Evolutionary conservation across 2,888 invertebrate genomes (phyloP).

Genomic region (Leptopilina drosophilae): DNA sequence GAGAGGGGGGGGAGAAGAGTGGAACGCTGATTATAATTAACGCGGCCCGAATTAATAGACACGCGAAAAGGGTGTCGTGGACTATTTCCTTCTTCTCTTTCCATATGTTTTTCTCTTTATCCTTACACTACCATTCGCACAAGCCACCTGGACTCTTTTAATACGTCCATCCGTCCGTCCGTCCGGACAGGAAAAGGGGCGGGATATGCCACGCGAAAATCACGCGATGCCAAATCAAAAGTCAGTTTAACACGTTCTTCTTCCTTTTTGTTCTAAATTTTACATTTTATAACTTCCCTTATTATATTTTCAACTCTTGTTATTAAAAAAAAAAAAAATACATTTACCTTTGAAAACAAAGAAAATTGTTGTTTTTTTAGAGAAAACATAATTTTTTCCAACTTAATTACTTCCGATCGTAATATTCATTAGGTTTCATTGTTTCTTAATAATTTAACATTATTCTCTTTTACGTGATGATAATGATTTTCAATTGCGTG

Average conservation of each 20-base stretch:
- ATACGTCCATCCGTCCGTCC: conserved; percentile 49
- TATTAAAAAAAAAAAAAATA: no score
- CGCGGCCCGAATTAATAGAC: conserved; percentile 70
- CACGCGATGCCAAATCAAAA: conserved; percentile 63
- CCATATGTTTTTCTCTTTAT: conserved; percentile 41
- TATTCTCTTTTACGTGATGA: no score
- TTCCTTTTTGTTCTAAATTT: conserved; percentile 40
- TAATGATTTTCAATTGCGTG: no score
- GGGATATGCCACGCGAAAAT: conserved; percentile 56
- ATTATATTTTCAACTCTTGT: no score
- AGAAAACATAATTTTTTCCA: no score
- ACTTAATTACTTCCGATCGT: no score
- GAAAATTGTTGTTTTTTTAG: no score
- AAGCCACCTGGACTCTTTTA: conserved; percentile 51
- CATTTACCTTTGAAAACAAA: no score
- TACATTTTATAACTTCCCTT: neutral
- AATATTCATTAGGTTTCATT: no score
- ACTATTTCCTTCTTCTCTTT: conserved; percentile 48
- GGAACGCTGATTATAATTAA: conserved; percentile 73
- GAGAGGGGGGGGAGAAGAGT: conserved; percentile 52
- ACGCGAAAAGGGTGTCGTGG: conserved; percentile 65
- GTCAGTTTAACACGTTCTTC: conserved; percentile 55
- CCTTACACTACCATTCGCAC: conserved; percentile 38
- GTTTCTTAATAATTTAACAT: no score
- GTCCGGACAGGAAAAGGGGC: conserved; percentile 54